Base-by-base conservation (phyloP, 2,113 vertebrate genomes). In the Pholis gunnellus region DNA sequence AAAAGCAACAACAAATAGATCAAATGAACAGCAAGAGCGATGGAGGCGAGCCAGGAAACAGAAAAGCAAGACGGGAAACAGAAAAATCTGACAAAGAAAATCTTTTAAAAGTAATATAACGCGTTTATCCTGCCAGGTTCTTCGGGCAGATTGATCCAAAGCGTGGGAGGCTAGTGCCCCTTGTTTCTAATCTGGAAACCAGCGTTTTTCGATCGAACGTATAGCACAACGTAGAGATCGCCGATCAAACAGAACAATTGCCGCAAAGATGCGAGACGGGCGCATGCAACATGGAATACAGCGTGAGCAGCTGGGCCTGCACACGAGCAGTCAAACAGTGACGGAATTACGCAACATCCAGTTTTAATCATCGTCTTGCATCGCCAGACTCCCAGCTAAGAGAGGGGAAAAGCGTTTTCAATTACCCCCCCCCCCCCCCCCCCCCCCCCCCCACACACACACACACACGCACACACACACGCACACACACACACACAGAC, bases 371-470 rank as follows among this genome's bases (percentile, higher is more conserved):
- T 81, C 72, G 81, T 54, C 78, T 31, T 71, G 38, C 79, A 83
- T 88, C 60, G 48, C 65, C 18, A 70, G 63, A 88, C 85, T 85
- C 38, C 13, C 52, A 83, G 79, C 72, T 76, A 78, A 56, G 79
- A 90, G 87, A 86, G 74, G 67, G 86, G 70, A 86, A 82, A 85
- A 79, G 71, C 87, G 75, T 87, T 91, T 92, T 92, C 84, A 85
- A 89, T 91, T 81, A 89, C 74, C 48, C 65, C 44, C n/a, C n/a
- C n/a, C n/a, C n/a, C n/a, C n/a, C n/a, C n/a, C n/a, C n/a, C n/a
- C n/a, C n/a, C n/a, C n/a, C n/a, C n/a, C n/a, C n/a, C n/a, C n/a
- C n/a, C 67, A 66, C 7, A 75, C 59, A 56, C 48, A 61, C 76
- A 73, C 75, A 66, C 57, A 54, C 67, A 66, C 7, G 71, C 59